A percentile compares a stretch with the other conserved stretches of the same genome.
Evolutionary conservation across 2,888 invertebrate genomes (phyloP).

Genomic region (Eulithis prunata): DNA sequence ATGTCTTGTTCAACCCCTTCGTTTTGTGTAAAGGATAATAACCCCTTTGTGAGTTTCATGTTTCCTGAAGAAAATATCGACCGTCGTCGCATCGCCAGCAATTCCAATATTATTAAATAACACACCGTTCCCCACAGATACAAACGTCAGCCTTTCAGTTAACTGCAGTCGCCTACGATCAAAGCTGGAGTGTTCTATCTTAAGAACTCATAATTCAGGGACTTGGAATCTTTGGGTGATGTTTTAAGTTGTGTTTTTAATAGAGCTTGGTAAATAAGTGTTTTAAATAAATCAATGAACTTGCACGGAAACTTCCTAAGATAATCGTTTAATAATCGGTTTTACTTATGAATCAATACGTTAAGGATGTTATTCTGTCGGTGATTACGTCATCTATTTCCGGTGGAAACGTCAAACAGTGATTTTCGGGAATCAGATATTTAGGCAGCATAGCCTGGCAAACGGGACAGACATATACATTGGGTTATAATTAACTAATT

Average conservation of each 20-base stretch:
- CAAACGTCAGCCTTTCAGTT: constrained; percentile 26
- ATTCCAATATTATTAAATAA: constrained; percentile 35
- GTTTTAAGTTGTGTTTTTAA: constrained; percentile 5
- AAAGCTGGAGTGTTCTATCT: constrained; percentile 22
- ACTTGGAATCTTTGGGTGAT: too few relatives aligned
- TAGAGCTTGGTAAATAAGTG: background rate
- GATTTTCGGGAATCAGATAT: too few relatives aligned
- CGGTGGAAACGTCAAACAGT: background rate
- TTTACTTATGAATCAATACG: background rate
- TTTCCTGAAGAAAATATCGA: constrained; percentile 44
- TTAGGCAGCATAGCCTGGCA: too few relatives aligned
- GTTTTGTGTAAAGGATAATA: background rate
- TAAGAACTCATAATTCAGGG: background rate
- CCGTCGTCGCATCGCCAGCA: constrained; percentile 32
- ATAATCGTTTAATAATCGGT: background rate
- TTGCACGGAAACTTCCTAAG: constrained; percentile 6
- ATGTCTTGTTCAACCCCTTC: background rate
- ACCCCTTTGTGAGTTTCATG: constrained; percentile 1
- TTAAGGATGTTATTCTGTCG: constrained; percentile 2
- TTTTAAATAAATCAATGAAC: background rate
- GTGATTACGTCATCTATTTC: background rate
- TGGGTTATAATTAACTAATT: too few relatives aligned
- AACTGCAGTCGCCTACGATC: constrained; percentile 23
- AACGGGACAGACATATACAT: too few relatives aligned
- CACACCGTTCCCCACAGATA: constrained; percentile 2